Evolutionary conservation across 1,140 invertebrate species (phyloP), one percentile per base, ranked within the genome.

Genomic region (Adoxophyes honmai): DNA sequence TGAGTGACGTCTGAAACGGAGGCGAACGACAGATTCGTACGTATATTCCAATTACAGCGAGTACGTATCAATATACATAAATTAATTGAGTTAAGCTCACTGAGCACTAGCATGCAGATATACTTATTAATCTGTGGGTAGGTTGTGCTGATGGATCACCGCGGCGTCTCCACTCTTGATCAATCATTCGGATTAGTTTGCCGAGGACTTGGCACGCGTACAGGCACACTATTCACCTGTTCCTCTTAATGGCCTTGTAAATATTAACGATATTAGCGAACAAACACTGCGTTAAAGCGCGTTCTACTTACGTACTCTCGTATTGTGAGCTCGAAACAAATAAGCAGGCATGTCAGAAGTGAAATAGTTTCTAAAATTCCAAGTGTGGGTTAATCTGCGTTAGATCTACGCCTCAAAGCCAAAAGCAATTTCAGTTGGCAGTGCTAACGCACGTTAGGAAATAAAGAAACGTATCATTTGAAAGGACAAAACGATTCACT

Each of bases 181-280:
- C 64, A 69, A 75, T 75, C 64, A 69, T 69, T 63, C 58, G 57
- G 59, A 55, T 66, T 67, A 59, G 52, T 68, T 60, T 60, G 54
- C 48, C 11, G 44, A 28, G 21, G 33, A 48, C 55, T 39, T 52
- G 48, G 36, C 48, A 57, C 15, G 9, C n/a, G 21, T 21, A 48
- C 21, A 21, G 18, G 39, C 18, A 28, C 14, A 38, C 0, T 38
- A 48, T 13, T 28, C 16, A 44, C 39, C 39, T 44, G 39, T 28
- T 28, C 21, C 16, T 16, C 16, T 44, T 44, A 44, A 44, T 44
- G 39, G 39, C 7, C 0, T 9, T 44, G 15, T 21, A 4, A 44
- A 44, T 44, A 44, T 44, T 44, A 21, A 44, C 18, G 11, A 44
- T 44, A 44, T 44, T 44, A 44, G 13, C 38, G 13, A 21, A 18